Evolutionary conservation across 1,140 invertebrate species (phyloP).

Genomic region (Sinella curviseta): DNA sequence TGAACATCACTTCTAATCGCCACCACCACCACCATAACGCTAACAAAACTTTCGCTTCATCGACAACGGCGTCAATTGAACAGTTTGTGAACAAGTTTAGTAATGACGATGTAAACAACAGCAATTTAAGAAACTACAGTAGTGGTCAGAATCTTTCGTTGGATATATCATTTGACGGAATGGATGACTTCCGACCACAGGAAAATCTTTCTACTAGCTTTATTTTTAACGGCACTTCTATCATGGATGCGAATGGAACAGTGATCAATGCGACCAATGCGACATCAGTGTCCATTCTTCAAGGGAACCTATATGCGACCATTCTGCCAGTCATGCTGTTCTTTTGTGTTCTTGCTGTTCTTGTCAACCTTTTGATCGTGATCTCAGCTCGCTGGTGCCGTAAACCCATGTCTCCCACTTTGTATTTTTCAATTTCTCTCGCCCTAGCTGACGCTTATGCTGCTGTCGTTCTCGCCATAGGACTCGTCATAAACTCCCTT

Average conservation of each 20-base stretch:
- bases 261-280: neutral
- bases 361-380: constrained; percentile 60
- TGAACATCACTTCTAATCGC: neutral
- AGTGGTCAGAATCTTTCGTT: neutral
- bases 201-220: too few relatives aligned
- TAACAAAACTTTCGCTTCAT: neutral
- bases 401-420: constrained; percentile 61
- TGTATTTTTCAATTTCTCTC: constrained; percentile 64
- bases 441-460: constrained; percentile 63
- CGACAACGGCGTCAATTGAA: too few relatives aligned
- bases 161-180: too few relatives aligned
- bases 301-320: constrained; percentile 47
- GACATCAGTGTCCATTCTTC: neutral
- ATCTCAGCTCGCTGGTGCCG: constrained; percentile 60
- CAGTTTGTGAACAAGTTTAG: neutral
- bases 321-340: constrained; percentile 55
- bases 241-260: neutral
- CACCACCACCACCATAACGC: neutral
- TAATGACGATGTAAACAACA: neutral
- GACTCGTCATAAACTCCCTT: constrained; percentile 62
- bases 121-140: neutral
- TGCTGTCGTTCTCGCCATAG: constrained; percentile 57
- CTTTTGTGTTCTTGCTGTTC: constrained; percentile 58
- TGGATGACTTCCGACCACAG: too few relatives aligned
- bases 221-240: too few relatives aligned